Percentiles rank a stretch among this genome's conserved stretches.
phyloP scores from a whole-genome alignment of 2,888 invertebrate genomes.

The Ormyrus labotus region DNA sequence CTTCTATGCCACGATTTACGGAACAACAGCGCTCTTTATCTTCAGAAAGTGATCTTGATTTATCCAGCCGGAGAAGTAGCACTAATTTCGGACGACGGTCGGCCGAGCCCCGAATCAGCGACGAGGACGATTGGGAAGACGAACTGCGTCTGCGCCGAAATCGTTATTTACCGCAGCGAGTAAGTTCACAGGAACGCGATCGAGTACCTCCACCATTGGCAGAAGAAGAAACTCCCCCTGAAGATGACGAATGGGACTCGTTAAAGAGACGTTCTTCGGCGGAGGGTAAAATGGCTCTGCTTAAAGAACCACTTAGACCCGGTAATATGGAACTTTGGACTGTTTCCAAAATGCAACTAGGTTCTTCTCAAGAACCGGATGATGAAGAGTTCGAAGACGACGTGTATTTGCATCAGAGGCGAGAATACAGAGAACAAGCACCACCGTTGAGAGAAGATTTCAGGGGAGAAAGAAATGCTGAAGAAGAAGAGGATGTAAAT shows the following conservation, averaged over 20 bases:
- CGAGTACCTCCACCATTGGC: constrained; percentile 30
- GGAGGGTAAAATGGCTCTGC: constrained; percentile 71
- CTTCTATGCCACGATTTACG: constrained; percentile 59
- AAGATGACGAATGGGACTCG: constrained; percentile 64
- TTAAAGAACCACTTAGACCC: constrained; percentile 65
- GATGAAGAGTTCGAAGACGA: constrained; percentile 60
- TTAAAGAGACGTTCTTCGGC: constrained; percentile 71
- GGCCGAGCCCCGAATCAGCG: constrained; percentile 64
- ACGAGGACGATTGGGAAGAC: constrained; percentile 72
- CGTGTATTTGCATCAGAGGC: constrained; percentile 57
- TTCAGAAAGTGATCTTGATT: constrained; percentile 63
- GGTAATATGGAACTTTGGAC: constrained; percentile 72
- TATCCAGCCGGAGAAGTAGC: constrained; percentile 31
- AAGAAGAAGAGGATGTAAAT: constrained; percentile 59
- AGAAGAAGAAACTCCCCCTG: constrained; percentile 55
- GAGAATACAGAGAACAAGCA: constrained; percentile 64
- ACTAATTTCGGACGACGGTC: constrained; percentile 43
- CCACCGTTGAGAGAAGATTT: constrained; percentile 63
- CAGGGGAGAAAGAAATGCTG: constrained; percentile 61
- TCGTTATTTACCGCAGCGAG: constrained; percentile 64
- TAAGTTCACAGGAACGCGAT: constrained; percentile 61
- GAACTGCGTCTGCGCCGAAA: constrained; percentile 66
- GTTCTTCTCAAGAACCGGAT: constrained; percentile 70
- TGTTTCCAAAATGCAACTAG: constrained; percentile 67
- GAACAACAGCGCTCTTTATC: constrained; percentile 63